phyloP scores from a whole-genome alignment of 2,888 invertebrate species.

The Drosophila anomelani region DNA sequence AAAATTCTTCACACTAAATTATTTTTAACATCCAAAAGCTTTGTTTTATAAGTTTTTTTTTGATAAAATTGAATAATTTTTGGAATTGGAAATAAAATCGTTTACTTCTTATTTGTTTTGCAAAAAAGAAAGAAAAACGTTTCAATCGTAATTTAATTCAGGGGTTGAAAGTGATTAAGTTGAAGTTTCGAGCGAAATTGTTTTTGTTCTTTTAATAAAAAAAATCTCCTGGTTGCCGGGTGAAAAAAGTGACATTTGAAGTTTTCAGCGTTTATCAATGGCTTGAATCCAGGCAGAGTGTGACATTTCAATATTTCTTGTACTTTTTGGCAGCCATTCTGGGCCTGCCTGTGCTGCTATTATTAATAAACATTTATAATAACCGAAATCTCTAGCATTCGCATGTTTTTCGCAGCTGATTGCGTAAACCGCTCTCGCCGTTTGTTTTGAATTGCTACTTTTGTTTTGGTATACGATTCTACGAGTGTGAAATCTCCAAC shows the following conservation, averaged over 20 bases:
- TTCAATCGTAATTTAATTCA: background rate
- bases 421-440: slow-evolving; percentile 46
- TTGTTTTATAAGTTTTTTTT: no score
- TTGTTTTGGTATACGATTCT: slow-evolving; percentile 73
- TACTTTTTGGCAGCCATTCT: slow-evolving; percentile 30
- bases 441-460: slow-evolving; percentile 73
- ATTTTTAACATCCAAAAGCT: no score
- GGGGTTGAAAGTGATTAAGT: background rate
- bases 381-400: slow-evolving; percentile 24
- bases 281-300: slow-evolving; percentile 4
- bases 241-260: background rate
- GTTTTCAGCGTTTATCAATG: slow-evolving; percentile 17
- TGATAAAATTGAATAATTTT: no score
- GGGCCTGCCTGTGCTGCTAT: slow-evolving; percentile 14
- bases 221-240: slow-evolving; percentile 7
- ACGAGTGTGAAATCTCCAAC: slow-evolving; percentile 16
- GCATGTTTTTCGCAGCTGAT: slow-evolving; percentile 44
- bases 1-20: no score
- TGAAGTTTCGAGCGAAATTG: background rate
- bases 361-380: slow-evolving; percentile 43
- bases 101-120: no score
- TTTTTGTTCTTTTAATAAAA: no score
- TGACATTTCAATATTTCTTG: slow-evolving; percentile 4
- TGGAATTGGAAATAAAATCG: no score
- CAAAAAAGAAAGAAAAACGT: background rate